Evolutionary conservation across 2,888 invertebrate genomes (phyloP), one percentile per base, ranked within the genome.

Genomic region (Arctia plantaginis): DNA sequence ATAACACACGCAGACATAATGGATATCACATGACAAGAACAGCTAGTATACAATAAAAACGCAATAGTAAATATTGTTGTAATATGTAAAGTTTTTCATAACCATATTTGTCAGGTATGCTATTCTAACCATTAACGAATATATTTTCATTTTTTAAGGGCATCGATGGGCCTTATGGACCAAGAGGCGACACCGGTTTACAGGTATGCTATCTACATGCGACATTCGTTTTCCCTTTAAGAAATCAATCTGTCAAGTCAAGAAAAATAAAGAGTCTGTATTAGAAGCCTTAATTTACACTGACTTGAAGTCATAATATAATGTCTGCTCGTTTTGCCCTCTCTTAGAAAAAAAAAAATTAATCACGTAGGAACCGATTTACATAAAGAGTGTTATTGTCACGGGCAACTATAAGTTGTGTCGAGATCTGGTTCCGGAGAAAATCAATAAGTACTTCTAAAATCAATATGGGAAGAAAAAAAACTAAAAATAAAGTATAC

Each of bases 91-190:
- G 18, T 47, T 47, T 20, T 47, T 51, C 8, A 23, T 20, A 51
- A 51, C 20, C 8, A 23, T 51, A 20, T 51, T 47, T 47, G 20
- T 47, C 47, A 20, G 4, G 41, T 41, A 41, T 41, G 41, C 41
- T 51, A 23, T 51, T 7, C 51, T 23, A 20, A 20, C 23, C 20
- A 55, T 55, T 23, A n/a, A 41, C 65, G 30, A 44, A 33, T 8
- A 33, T 33, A 18, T n/a, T 51, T 75, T 80, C 78, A 77, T 76
- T 92, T 93, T 30, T 81, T 86, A n/a, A 95, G 95, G 95, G 95
- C 51, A 67, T 85, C 33, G 91, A 92, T 47, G 95, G 95, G 72
- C 90, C 89, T 35, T 93, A 93, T 72, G 95, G 95, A 75, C 88
- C 85, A 51, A 88, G 90, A 84, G 95, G 95, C 85, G 88, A 87